Base-by-base conservation (phyloP, 2,888 invertebrate genomes). In the Teleogryllus oceanicus region DNA sequence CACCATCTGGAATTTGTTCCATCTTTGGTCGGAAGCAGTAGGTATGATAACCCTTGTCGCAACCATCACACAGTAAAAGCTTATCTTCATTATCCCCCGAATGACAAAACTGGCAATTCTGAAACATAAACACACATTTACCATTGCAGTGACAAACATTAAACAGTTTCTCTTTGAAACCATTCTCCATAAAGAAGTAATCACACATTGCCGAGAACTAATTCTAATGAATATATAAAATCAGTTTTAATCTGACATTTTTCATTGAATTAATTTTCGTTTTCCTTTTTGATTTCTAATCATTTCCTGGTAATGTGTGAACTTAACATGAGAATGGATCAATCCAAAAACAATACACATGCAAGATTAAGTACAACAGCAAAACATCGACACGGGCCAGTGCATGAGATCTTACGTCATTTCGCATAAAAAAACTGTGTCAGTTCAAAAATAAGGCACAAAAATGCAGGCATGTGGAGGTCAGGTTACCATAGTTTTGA, bases 1-100 rank as follows among this genome's bases (percentile, higher is more conserved):
- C 98, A 50, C 98, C 98, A 84, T 97, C 97, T 21, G 99, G 98
- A 87, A 99, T 98, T 85, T 93, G 93, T 81, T 96, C 96, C 95
- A 99, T 95, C 87, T 94, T 92, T 83, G 98, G 98, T 88, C 96
- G 96, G 90, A 99, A 98, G 89, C 99, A 99, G 87, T 98, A 98
- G 78, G 97, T 98, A 89, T 99, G 99, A 88, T 98, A 98, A 78
- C 98, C 99, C 87, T 96, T 96, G 88, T 99, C 99, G 88, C 99
- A 99, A 83, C 97, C 96, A 88, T 99, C 99, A 88, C 99, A 99
- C 49, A 99, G 89, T 84, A 99, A 88, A 83, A 99, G 89, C 87
- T 97, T 94, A 84, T 96, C 98, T 87, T 99, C 98, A 85, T 97
- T 96, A 88, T 98, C 98, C 81, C 97, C 98, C 85, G 94, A 94